Percentiles rank a stretch among this genome's conserved stretches.
These are phyloP conservation scores for Acromyrmex charruanus DNA, from an alignment of 1,140 invertebrate species.

Conservation along the genomic window DNA sequence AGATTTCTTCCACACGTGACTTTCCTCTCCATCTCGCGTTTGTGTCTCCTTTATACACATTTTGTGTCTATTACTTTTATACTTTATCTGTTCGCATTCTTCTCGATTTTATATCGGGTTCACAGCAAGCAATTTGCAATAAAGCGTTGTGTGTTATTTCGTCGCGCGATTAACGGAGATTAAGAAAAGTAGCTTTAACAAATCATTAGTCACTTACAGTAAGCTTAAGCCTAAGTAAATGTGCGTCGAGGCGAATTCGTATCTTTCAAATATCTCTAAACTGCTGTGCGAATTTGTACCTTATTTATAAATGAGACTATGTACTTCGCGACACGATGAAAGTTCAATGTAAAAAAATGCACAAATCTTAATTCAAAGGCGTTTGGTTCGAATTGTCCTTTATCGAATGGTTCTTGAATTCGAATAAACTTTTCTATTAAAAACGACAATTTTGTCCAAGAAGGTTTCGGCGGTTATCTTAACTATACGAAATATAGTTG, in stretches of 20 bases:
- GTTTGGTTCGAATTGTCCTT: neutral
- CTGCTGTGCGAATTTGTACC: neutral
- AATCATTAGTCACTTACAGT: slow-evolving; percentile 62
- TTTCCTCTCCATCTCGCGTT: slow-evolving; percentile 7
- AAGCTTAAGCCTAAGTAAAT: slow-evolving; percentile 72
- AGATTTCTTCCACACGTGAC: slow-evolving; percentile 30
- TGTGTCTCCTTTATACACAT: neutral
- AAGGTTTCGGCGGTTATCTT: neutral
- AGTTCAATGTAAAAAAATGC: neutral
- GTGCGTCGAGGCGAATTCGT: slow-evolving; percentile 47
- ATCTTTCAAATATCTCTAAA: neutral
- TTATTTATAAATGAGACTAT: neutral
- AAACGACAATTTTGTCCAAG: neutral
- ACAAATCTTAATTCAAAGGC: slow-evolving; percentile 19
- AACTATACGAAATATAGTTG: neutral
- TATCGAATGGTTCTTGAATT: neutral
- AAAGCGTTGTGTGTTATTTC: slow-evolving; percentile 39
- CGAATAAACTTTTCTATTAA: neutral
- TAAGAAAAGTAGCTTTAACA: slow-evolving; percentile 47
- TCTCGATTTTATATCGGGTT: slow-evolving; percentile 36
- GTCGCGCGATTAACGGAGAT: slow-evolving; percentile 40
- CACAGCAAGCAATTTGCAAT: slow-evolving; percentile 45
- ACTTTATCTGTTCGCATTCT: slow-evolving; percentile 12
- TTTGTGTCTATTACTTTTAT: slow-evolving; percentile 24
- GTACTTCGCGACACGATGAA: neutral